Evolutionary conservation across 2,113 vertebrate species (phyloP), one percentile per base, ranked within the genome.

Genomic region (Fregata magnificens): DNA sequence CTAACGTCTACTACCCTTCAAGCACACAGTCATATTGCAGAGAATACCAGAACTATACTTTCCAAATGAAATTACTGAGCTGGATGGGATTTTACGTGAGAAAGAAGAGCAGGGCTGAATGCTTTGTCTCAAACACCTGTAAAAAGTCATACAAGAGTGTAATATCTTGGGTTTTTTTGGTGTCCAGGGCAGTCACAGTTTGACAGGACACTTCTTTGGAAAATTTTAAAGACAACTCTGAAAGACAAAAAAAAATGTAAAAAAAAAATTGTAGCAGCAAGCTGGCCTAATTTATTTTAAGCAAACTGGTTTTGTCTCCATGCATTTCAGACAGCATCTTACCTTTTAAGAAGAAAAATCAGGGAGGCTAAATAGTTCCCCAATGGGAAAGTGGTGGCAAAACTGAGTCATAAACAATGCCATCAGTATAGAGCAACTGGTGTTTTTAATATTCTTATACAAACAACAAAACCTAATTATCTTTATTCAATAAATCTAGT

Each of bases 381-480:
- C 32, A 67, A 4, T 16, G 78, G 66, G 70, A 94, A 92, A 82
- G 52, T 76, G 53, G 65, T 87, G 65, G n/a, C 72, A 87, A 88
- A 93, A 58, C n/a, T 32, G 70, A 92, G 50, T 82, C 91, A 91
- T 40, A 93, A 93, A 96, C 84, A 92, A 69, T 69, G 28, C 53
- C 73, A 79, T 88, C 67, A 42, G 16, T 92, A 79, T 26, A 80
- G 92, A 95, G 78, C 84, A 94, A 96, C 70, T 63, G 82, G 95
- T 91, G 90, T 38, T 73, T 97, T 95, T 95, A 95, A 98, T 58
- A 80, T 95, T 95, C 96, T 91, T 93, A 73, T 76, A 52, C 91
- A 97, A 98, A 97, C 79, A 95, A 52, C 45, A 89, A 81, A 93
- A 93, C 71, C 59, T 65, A 93, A 97, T 97, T 95, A 95, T 87